phyloP scores from a whole-genome alignment of 2,797 vertebrate species.

The Champsocephalus esox region DNA sequence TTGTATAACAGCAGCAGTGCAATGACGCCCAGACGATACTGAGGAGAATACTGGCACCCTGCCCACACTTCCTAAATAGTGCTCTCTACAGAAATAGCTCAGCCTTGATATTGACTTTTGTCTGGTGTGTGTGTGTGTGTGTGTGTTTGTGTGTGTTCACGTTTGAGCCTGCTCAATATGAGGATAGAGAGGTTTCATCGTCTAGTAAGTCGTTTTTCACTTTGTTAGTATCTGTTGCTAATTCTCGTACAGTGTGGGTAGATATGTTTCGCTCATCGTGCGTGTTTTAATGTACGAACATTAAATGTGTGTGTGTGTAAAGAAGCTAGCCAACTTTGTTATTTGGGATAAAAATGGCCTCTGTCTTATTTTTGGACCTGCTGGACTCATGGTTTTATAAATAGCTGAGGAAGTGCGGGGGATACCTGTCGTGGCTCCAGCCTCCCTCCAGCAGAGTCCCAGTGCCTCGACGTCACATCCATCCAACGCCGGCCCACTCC shows the following conservation, averaged over 20 bases:
- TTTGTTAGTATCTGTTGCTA: conserved; percentile 34
- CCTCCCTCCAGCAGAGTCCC: conserved; percentile 68
- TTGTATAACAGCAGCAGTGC: conserved; percentile 76
- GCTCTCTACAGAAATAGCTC: conserved; percentile 86
- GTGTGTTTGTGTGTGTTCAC: conserved; percentile 16
- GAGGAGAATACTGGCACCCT: conserved; percentile 80
- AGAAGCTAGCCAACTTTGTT: conserved; percentile 53
- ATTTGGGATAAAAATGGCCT: conserved; percentile 82
- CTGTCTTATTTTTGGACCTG: conserved; percentile 85
- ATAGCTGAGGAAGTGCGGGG: conserved; percentile 84
- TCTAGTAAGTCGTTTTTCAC: conserved; percentile 58
- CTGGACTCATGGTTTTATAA: conserved; percentile 81
- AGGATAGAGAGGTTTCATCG: conserved; percentile 56
- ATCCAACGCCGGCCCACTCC: conserved; percentile 60
- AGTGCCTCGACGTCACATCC: conserved; percentile 76
- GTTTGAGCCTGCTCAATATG: conserved; percentile 38
- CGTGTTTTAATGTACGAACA: conserved; percentile 19
- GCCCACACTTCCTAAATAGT: conserved; percentile 86
- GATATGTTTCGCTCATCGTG: conserved; percentile 19
- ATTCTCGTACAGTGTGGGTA: neutral
- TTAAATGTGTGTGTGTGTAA: conserved; percentile 22
- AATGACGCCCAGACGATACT: conserved; percentile 81
- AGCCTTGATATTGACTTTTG: conserved; percentile 86
- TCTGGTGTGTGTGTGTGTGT: conserved; percentile 51
- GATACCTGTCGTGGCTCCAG: conserved; percentile 81